Base-by-base conservation (phyloP, 2,797 vertebrate species). In the Arctocebus calabarensis region DNA sequence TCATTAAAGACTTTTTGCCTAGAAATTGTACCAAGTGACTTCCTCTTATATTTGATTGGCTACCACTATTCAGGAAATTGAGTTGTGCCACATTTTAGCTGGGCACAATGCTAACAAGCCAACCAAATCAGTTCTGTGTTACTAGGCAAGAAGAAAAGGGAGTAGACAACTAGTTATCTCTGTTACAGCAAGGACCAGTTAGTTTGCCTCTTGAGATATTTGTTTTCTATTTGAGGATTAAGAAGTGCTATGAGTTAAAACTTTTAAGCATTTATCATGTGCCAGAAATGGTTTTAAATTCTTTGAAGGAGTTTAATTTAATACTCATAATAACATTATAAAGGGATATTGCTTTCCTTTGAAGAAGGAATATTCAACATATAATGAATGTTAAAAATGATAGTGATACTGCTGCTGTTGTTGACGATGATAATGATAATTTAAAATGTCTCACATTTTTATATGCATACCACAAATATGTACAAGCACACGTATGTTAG, bases 301-400 rank as follows among this genome's bases (percentile, higher is more conserved):
- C 17, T 32, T 59, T 68, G 57, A 79, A 92, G 37, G 11, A 2
- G 77, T 94, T 88, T 88, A 68, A 32, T 87, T 90, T 89, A 92
- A 89, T 77, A 70, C 23, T 52, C 61, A 34, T 5, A 82, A 40
- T 78, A 93, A 73, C 7, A 22, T 82, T 79, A 88, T 75, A 87
- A 84, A 95, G 12, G 19, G 5, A 7, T n/a, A 37, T 70, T 93
- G 16, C 12, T 95, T 90, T 93, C 59, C n/a, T 94, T 81, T 91
- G 75, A 37, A 84, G 59, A 91, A 84, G 48, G 19, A 84, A 75
- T 85, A 75, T 86, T 94, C 62, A 57, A 20, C 40, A 34, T 84
- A 16, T 73, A 84, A 93, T 93, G 13, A 84, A 22, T 81, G 57
- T 87, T 95, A 84, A 93, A 95, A 92, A 82, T 61, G 12, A 70